phyloP scores from a whole-genome alignment of 2,888 invertebrate genomes.

The Laspeyria flexula region DNA sequence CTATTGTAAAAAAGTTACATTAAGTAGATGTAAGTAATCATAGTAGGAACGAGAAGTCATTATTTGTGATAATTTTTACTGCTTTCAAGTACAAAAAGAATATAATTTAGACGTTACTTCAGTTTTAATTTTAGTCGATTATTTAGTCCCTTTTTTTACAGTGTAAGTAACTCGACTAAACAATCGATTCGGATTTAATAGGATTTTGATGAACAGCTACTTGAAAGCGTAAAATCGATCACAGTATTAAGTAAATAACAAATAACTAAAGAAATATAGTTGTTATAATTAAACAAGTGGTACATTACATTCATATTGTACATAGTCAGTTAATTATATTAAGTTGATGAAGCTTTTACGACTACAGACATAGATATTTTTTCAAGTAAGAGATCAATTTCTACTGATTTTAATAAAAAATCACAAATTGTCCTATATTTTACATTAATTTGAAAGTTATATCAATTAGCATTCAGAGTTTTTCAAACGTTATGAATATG shows the following conservation, averaged over 20 bases:
- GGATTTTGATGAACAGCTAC: background rate
- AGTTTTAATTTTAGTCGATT: too few species aligned
- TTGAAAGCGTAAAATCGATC: constrained; percentile 17
- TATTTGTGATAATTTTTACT: constrained; percentile 21
- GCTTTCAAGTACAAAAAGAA: constrained; percentile 9
- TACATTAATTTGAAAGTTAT: constrained; percentile 6
- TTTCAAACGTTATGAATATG: constrained; percentile 2
- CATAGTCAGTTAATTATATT: constrained; percentile 14
- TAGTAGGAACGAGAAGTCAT: constrained; percentile 52
- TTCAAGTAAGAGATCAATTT: constrained; percentile 8
- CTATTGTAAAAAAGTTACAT: constrained; percentile 32
- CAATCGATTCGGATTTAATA: background rate
- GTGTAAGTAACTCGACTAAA: background rate
- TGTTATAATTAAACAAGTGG: constrained; percentile 4
- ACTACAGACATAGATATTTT: background rate
- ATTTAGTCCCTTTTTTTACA: constrained; percentile 2
- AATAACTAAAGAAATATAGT: constrained; percentile 9
- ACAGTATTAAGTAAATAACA: constrained; percentile 12
- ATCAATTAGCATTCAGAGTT: constrained; percentile 1
- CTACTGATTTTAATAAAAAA: constrained; percentile 6
- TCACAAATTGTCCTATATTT: constrained; percentile 4
- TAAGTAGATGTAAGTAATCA: constrained; percentile 33
- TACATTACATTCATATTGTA: constrained; percentile 6
- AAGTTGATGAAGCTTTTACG: constrained; percentile 16
- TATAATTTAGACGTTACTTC: too few species aligned